Percentiles rank a stretch among this genome's conserved stretches.
These are phyloP conservation scores for Protobothrops flavoviridis DNA, from an alignment of 2,113 vertebrate species.

Conservation along the genomic window DNA sequence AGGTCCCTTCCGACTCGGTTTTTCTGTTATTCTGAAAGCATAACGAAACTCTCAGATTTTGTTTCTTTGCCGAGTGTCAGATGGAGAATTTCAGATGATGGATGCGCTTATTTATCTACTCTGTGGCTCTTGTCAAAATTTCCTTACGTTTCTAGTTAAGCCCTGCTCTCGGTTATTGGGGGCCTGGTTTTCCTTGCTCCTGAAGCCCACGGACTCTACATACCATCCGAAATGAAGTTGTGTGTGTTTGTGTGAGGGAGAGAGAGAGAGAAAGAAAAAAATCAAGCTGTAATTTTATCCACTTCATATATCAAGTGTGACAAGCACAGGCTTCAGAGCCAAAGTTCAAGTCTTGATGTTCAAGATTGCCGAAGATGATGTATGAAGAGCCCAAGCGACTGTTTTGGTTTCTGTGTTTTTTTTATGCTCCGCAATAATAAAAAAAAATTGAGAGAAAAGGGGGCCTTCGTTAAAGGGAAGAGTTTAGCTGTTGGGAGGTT, in stretches of 20 bases:
- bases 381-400: conserved; percentile 59
- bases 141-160: conserved; percentile 65
- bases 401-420: conserved; percentile 61
- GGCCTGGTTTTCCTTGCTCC: conserved; percentile 51
- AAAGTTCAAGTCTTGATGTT: conserved; percentile 36
- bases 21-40: conserved; percentile 4
- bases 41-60: conserved; percentile 28
- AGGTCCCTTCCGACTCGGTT: not conserved
- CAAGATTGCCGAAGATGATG: conserved; percentile 58
- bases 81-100: conserved; percentile 57
- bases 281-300: conserved; percentile 65
- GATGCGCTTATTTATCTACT: conserved; percentile 68
- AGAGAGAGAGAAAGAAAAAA: not conserved
- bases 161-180: conserved; percentile 27
- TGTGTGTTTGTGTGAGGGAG: not conserved
- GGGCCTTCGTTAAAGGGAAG: conserved; percentile 53
- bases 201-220: conserved; percentile 57
- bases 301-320: conserved; percentile 68
- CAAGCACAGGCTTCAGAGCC: conserved; percentile 59
- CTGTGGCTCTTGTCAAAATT: conserved; percentile 66
- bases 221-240: conserved; percentile 55
- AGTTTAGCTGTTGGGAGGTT: not conserved
- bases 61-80: conserved; percentile 31
- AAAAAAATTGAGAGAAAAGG: conserved; percentile 53
- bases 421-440: conserved; percentile 59